Evolutionary conservation across 2,888 invertebrate species (phyloP).

Genomic region (Campoletis raptor): DNA sequence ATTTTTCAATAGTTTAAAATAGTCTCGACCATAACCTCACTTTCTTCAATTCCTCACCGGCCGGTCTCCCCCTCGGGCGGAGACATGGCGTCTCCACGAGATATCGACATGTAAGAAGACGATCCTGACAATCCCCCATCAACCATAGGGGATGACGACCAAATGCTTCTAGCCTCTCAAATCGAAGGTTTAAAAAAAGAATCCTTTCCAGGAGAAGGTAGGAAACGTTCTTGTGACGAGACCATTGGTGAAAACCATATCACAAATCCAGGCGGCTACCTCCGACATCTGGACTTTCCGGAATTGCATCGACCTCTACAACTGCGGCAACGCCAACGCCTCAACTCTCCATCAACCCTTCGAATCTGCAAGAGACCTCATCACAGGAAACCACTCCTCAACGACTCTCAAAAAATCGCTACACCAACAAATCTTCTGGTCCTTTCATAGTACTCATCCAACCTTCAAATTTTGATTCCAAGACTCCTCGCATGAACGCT

Average conservation of each 20-base stretch:
- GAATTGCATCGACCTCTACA: no score
- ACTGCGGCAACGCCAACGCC: no score
- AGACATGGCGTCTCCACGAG: not conserved
- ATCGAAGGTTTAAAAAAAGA: not conserved
- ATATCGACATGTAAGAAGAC: not conserved
- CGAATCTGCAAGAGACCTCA: not conserved
- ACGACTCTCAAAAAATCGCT: constrained; percentile 9
- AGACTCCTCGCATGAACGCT: constrained; percentile 21
- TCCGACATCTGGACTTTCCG: not conserved
- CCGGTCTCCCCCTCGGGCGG: not conserved
- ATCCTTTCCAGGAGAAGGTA: not conserved
- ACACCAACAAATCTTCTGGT: not conserved
- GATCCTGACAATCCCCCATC: not conserved
- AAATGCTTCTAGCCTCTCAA: not conserved
- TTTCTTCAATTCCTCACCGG: not conserved
- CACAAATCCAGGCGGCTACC: not conserved
- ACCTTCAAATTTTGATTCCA: not conserved
- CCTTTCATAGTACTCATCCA: constrained; percentile 19
- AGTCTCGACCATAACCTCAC: not conserved
- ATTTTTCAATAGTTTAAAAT: not conserved
- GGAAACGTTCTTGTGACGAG: not conserved
- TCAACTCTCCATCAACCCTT: no score
- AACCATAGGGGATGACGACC: not conserved
- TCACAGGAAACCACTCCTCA: not conserved
- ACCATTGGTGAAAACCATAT: not conserved